Evolutionary conservation across 2,888 invertebrate species (phyloP).

Genomic region (Chrysodeixis includens): DNA sequence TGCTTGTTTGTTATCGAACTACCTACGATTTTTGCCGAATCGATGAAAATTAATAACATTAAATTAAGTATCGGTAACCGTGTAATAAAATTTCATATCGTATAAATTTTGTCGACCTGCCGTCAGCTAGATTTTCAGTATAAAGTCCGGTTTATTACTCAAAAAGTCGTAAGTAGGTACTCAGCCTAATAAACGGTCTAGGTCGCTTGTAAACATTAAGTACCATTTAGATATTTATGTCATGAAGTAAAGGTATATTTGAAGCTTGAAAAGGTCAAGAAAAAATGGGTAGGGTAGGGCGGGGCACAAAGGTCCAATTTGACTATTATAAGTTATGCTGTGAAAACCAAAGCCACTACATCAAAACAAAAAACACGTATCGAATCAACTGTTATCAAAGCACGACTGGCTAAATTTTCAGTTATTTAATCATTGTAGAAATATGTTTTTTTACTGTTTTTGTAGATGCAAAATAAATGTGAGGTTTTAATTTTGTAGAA

Average conservation of each 20-base stretch:
- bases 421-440: no score
- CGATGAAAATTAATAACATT: no score
- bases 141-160: neutral
- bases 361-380: no score
- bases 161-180: neutral
- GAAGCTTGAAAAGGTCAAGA: neutral
- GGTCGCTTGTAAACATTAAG: neutral
- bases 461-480: neutral
- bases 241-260: neutral
- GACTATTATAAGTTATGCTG: no score
- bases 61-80: no score
- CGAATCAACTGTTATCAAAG: no score
- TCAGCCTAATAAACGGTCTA: neutral
- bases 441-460: no score
- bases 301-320: no score
- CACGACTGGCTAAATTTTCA: no score
- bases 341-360: no score
- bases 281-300: neutral
- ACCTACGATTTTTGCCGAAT: no score
- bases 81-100: no score
- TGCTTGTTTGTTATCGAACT: neutral
- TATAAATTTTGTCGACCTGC: neutral
- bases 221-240: neutral
- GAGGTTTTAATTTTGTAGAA: slow-evolving; percentile 3
- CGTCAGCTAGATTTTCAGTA: neutral